phyloP scores from a whole-genome alignment of 2,888 invertebrate genomes.

The Scelioninae gen. 1 region DNA sequence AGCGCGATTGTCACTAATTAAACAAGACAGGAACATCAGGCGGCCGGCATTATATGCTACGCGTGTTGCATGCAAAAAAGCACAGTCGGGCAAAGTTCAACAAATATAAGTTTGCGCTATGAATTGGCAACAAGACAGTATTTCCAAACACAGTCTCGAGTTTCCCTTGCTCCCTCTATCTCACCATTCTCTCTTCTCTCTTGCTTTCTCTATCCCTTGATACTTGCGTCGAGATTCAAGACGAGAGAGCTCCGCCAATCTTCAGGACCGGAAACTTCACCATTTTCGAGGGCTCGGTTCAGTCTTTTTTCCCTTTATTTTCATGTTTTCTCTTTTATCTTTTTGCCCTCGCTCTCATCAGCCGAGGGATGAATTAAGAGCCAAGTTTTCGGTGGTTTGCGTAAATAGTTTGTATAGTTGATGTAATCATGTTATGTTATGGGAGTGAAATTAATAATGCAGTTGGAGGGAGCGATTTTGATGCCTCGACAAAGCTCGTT shows the following conservation, averaged over 20 bases:
- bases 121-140: conserved; percentile 48
- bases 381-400: conserved; percentile 43
- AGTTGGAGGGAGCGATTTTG: conserved; percentile 12
- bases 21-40: conserved; percentile 21
- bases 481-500: conserved; percentile 19
- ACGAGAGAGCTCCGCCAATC: conserved; percentile 56
- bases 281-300: conserved; percentile 53
- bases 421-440: conserved; percentile 40
- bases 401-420: conserved; percentile 62
- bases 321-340: conserved; percentile 2
- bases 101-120: conserved; percentile 40
- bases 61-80: conserved; percentile 35
- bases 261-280: conserved; percentile 57
- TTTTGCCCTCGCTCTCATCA: background rate
- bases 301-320: conserved; percentile 3
- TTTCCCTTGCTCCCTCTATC: conserved; percentile 40
- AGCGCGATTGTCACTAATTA: conserved; percentile 39
- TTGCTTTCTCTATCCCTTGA: conserved; percentile 9
- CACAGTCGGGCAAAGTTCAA: conserved; percentile 17
- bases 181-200: conserved; percentile 7
- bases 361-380: conserved; percentile 47
- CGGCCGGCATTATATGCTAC: background rate
- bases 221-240: conserved; percentile 28
- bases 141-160: conserved; percentile 53
- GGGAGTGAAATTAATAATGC: conserved; percentile 47